Evolutionary conservation across 2,797 vertebrate genomes (phyloP).

Genomic region (Girardinus metallicus): DNA sequence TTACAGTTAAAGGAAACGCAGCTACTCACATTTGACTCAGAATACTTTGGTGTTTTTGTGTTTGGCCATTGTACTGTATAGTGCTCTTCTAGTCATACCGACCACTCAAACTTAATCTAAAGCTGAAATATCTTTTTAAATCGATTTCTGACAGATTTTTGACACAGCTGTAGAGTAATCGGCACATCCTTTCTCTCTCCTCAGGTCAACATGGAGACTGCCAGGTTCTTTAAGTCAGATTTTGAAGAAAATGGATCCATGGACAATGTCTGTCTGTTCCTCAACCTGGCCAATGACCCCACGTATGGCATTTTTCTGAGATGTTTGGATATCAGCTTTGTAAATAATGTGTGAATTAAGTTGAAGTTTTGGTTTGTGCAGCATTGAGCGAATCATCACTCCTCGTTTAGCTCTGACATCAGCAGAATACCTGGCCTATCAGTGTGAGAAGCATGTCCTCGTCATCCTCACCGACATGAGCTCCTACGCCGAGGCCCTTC

Average conservation of each 20-base stretch:
- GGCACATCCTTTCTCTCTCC: background rate
- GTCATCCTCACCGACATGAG: slow-evolving; percentile 86
- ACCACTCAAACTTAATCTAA: background rate
- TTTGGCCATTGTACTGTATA: background rate
- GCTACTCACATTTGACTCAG: background rate
- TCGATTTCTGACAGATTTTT: background rate
- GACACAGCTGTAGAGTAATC: background rate
- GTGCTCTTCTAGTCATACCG: background rate
- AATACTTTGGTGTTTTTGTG: background rate
- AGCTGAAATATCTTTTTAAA: background rate
- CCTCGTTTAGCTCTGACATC: slow-evolving; percentile 82
- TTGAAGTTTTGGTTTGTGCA: slow-evolving; percentile 30
- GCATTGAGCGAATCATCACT: slow-evolving; percentile 85
- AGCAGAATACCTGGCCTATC: slow-evolving; percentile 84
- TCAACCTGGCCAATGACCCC: slow-evolving; percentile 84
- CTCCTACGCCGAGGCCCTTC: slow-evolving; percentile 82
- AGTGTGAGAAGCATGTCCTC: slow-evolving; percentile 84
- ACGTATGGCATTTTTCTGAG: slow-evolving; percentile 62
- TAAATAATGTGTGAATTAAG: background rate
- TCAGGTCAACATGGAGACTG: slow-evolving; percentile 86
- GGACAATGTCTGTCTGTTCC: slow-evolving; percentile 84
- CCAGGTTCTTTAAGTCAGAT: slow-evolving; percentile 84
- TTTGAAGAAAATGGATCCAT: slow-evolving; percentile 86
- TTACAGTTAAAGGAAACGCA: too few species aligned
- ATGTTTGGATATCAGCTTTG: background rate